Evolutionary conservation across 2,888 invertebrate genomes (phyloP), one percentile per base, ranked within the genome.

Genomic region (Caenorhabditis japonica): DNA sequence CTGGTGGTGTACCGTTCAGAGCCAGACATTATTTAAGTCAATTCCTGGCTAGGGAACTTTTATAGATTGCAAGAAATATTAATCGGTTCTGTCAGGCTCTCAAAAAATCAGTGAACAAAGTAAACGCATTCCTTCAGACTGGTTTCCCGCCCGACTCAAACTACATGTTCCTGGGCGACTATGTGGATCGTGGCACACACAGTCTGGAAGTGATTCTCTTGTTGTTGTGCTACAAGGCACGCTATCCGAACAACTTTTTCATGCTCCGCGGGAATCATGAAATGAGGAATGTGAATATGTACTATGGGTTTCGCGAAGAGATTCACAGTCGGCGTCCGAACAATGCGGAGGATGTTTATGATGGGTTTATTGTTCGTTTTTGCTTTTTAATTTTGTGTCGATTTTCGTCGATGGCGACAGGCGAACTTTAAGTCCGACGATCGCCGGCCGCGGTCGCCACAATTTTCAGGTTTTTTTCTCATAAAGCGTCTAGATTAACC

Each of bases 191-290:
- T 19, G 81, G 82, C 4, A 51, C 39, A 27, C 75, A 75, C 34
- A 74, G 69, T 55, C 33, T 80, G 15, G 80, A 80, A 36, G 60
- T 56, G 13, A 60, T 81, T 23, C 53, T 76, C 2, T 61, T 82
- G 4, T 71, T 79, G 13, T 41, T 81, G 30, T 38, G 39, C 33
- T 80, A 71, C 59, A 80, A 77, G 38, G 66, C 74, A 8, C 69
- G 77, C 19, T 82, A 77, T 53, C 81, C 80, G 19, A 76, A 79
- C 13, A 81, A 81, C 55, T 75, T 82, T 44, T 80, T 82, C 53
- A 73, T 82, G 59, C 69, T 82, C n/a, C 75, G 82, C 8, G 82
- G 82, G n/a, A 82, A 82, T 41, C 82, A 82, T 60, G 81, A 82
- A 49, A 39, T 68, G 17, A 17, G 47, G 0, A 56, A 70, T 25